A percentile compares a stretch with the other conserved stretches of the same genome.
Evolutionary conservation across 2,113 vertebrate genomes (phyloP).

Genomic region (Oncorhynchus nerka): DNA sequence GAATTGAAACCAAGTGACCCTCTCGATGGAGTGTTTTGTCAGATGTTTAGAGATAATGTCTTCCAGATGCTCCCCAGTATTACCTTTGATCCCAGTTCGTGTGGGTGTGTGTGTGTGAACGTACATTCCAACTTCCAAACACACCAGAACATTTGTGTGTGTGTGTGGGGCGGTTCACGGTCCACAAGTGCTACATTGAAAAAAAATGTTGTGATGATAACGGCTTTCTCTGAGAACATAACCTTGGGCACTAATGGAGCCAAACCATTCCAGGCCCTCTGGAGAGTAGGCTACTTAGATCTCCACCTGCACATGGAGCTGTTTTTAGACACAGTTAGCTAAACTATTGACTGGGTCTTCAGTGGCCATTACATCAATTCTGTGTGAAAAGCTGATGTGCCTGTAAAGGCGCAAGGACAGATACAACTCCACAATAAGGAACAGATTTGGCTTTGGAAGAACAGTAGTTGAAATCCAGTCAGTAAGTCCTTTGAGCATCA

Average conservation of each 20-base stretch:
- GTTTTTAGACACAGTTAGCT: constrained; percentile 22
- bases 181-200: constrained; percentile 19
- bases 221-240: constrained; percentile 9
- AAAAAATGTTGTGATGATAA: constrained; percentile 17
- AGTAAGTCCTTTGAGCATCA: background rate
- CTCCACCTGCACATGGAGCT: background rate
- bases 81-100: background rate
- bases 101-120: background rate
- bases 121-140: background rate
- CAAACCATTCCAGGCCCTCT: background rate
- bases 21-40: too few relatives aligned
- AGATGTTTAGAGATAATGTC: too few relatives aligned
- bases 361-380: background rate
- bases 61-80: background rate
- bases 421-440: constrained; percentile 22
- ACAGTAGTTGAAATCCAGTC: too few relatives aligned
- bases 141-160: constrained; percentile 15
- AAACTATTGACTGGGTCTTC: constrained; percentile 45
- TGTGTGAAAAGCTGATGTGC: too few relatives aligned
- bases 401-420: too few relatives aligned
- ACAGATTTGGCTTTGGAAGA: background rate
- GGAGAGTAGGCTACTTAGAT: background rate
- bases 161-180: background rate
- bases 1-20: too few relatives aligned
- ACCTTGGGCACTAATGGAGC: constrained; percentile 7